phyloP scores from a whole-genome alignment of 2,888 invertebrate species.

The Zootermopsis nevadensis region DNA sequence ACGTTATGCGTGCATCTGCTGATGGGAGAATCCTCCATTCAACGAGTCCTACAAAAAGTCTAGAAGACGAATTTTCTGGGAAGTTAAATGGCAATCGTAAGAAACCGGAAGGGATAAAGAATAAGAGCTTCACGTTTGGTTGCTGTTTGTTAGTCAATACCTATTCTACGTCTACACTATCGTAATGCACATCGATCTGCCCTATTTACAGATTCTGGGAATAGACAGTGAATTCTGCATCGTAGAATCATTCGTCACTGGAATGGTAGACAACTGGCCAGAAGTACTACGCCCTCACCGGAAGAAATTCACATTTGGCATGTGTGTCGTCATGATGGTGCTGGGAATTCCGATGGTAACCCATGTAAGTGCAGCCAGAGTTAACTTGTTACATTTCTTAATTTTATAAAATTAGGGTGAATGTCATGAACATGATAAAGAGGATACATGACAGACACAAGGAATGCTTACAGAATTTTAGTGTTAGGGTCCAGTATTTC shows the following conservation, averaged over 20 bases:
- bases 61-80: too few relatives aligned
- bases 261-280: slow-evolving; percentile 71
- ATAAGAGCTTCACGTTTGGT: not conserved
- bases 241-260: slow-evolving; percentile 72
- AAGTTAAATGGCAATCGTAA: not conserved
- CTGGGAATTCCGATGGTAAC: slow-evolving; percentile 74
- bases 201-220: slow-evolving; percentile 70
- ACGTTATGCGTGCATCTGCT: too few relatives aligned
- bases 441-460: too few relatives aligned
- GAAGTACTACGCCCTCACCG: slow-evolving; percentile 69
- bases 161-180: too few relatives aligned
- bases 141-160: too few relatives aligned
- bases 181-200: not conserved
- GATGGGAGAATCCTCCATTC: too few relatives aligned
- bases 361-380: slow-evolving; percentile 63
- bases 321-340: slow-evolving; percentile 70
- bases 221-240: slow-evolving; percentile 81
- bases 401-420: too few relatives aligned
- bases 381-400: too few relatives aligned
- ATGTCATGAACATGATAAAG: too few relatives aligned
- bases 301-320: slow-evolving; percentile 72
- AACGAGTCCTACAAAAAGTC: too few relatives aligned
- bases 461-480: too few relatives aligned
- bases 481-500: too few relatives aligned
- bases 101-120: not conserved